These are phyloP conservation scores for Drosophila picticornis DNA, from an alignment of 2,888 invertebrate species.

Conservation along the genomic window DNA sequence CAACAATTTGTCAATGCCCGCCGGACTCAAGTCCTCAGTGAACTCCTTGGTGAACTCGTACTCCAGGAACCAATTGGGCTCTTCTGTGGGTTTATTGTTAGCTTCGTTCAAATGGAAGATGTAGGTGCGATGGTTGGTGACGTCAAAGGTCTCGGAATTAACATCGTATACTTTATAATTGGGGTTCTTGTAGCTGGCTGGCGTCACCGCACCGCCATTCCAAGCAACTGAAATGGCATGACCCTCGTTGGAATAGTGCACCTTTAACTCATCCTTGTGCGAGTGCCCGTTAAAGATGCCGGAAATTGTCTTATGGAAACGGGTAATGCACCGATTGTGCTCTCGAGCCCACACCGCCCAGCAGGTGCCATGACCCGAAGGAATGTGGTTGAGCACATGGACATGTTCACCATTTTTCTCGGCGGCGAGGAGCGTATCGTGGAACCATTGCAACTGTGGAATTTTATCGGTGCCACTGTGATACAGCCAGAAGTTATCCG, in stretches of 20 bases:
- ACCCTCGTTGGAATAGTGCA: conserved; percentile 87
- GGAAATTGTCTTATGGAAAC: conserved; percentile 91
- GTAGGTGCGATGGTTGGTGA: conserved; percentile 89
- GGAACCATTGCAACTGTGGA: conserved; percentile 92
- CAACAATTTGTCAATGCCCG: conserved; percentile 88
- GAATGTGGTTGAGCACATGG: conserved; percentile 93
- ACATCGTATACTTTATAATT: conserved; percentile 92
- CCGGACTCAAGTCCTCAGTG: conserved; percentile 88
- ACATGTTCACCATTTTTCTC: conserved; percentile 91
- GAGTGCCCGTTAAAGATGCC: conserved; percentile 94
- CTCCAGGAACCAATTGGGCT: conserved; percentile 90
- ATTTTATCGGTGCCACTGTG: conserved; percentile 90
- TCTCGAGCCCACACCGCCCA: conserved; percentile 90
- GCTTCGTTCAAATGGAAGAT: conserved; percentile 91
- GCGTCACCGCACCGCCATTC: conserved; percentile 93
- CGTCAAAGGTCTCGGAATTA: conserved; percentile 87
- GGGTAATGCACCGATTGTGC: conserved; percentile 88
- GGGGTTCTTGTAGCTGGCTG: conserved; percentile 90
- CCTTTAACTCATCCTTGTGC: conserved; percentile 90
- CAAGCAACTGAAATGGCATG: conserved; percentile 89
- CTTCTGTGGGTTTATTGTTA: conserved; percentile 86
- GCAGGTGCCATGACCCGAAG: conserved; percentile 90
- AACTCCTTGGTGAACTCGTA: conserved; percentile 91
- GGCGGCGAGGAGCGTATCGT: conserved; percentile 90
- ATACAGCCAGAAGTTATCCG: conserved; percentile 88